These are phyloP conservation scores for Orgyia antiqua DNA, from an alignment of 2,888 invertebrate species.

Conservation along the genomic window DNA sequence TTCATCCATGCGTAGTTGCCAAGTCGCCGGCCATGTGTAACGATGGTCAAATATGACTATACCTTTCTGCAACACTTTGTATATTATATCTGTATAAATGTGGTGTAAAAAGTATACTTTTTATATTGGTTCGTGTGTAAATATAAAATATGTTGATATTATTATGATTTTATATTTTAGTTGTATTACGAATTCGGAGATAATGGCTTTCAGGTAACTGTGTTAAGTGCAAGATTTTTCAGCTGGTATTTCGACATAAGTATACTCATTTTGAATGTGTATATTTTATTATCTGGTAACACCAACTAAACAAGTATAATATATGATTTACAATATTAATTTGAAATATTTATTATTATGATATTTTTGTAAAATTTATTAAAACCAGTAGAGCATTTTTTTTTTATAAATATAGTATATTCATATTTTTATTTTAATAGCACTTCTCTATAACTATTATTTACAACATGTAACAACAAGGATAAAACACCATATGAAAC, in stretches of 20 bases:
- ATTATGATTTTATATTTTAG: slow-evolving; percentile 24
- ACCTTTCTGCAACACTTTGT: too few species aligned
- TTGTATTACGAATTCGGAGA: slow-evolving; percentile 13
- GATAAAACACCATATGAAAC: not conserved
- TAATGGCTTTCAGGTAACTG: slow-evolving; percentile 3
- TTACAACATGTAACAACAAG: not conserved
- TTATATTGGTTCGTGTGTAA: slow-evolving; percentile 23
- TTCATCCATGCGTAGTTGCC: too few species aligned
- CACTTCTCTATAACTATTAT: slow-evolving; percentile 18
- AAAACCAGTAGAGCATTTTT: slow-evolving; percentile 33
- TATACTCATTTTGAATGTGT: too few species aligned
- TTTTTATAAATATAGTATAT: slow-evolving; percentile 18
- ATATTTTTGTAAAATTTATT: slow-evolving; percentile 32
- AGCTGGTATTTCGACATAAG: slow-evolving; percentile 7
- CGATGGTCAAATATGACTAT: too few species aligned
- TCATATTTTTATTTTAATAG: slow-evolving; percentile 29
- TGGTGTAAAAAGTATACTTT: slow-evolving; percentile 5
- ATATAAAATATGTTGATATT: slow-evolving; percentile 32
- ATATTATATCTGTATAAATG: slow-evolving; percentile 9
- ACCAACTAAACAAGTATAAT: too few species aligned
- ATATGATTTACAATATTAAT: too few species aligned
- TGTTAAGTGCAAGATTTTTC: slow-evolving; percentile 3
- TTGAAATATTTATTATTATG: too few species aligned
- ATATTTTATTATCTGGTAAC: too few species aligned
- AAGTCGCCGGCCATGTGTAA: too few species aligned